Base-by-base conservation (phyloP, 2,888 invertebrate species). In the Drosophila cyrtoloma region DNA sequence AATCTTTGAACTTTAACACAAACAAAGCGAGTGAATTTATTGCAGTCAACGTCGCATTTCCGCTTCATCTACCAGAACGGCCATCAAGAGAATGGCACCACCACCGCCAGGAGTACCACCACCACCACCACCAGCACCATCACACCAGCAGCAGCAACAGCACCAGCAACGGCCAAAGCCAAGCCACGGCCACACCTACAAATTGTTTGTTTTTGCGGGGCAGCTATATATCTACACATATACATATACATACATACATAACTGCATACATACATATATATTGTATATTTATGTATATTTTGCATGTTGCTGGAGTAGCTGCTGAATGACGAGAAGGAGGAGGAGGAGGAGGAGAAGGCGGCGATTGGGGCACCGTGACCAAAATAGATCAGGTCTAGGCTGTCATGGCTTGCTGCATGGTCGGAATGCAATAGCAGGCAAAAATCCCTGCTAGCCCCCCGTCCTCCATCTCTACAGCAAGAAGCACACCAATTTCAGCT, bases 311-410 rank as follows among this genome's bases (percentile, higher is more conserved):
- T 75, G 69, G 71, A 71, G 66, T 68, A 63, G 69, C 71, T 67
- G 67, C n/a, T 44, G 64, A 44, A 32, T 51, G 61, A 47, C 51
- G 5, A 32, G 30, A n/a, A n/a, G 42, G 32, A 53, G 35, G 47
- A 56, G 68, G 47, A 16, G 55, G 22, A 65, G 71, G 28, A 47
- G 47, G 33, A 47, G 59, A 30, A 44, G 70, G 55, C 10, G 51
- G 32, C 60, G 68, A 30, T 30, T 68, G 35, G 33, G 33, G 35
- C 70, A 68, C 75, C 73, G 60, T 75, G 81, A 84, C 90, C 77
- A 89, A 90, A 90, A 90, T 90, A 90, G 90, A 91, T 91, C 90
- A 88, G 90, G 88, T 90, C 90, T 90, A 90, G 90, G 90, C 91
- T 91, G 91, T 91, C 90, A 84, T 86, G 91, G 91, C 84, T 78